Evolutionary conservation across 2,888 invertebrate species (phyloP).

Genomic region (Athripsodes cinereus): DNA sequence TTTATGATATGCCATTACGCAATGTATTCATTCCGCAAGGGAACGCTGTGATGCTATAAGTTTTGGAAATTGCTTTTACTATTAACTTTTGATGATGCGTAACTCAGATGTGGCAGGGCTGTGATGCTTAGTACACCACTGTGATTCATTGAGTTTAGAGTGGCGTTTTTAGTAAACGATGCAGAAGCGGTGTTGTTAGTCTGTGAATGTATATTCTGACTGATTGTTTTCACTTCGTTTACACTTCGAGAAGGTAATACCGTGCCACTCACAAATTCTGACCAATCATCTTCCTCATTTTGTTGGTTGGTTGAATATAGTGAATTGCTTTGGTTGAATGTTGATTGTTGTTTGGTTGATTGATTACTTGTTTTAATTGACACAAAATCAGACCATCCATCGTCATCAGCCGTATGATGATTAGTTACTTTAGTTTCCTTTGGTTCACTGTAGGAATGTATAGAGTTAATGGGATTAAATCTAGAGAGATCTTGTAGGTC

Average conservation of each 20-base stretch:
- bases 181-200: conserved; percentile 7
- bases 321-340: conserved; percentile 33
- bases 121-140: conserved; percentile 16
- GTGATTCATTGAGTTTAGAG: not conserved
- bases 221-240: conserved; percentile 26
- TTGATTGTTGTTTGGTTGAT: conserved; percentile 14
- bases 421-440: conserved; percentile 17
- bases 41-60: conserved; percentile 43
- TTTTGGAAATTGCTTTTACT: conserved; percentile 48
- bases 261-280: conserved; percentile 47
- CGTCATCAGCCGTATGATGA: conserved; percentile 41
- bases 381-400: conserved; percentile 58
- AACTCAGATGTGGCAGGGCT: conserved; percentile 44
- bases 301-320: conserved; percentile 29
- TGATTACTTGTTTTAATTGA: conserved; percentile 42
- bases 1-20: conserved; percentile 14
- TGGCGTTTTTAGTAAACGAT: conserved; percentile 12
- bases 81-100: conserved; percentile 44
- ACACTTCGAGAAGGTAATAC: conserved; percentile 27
- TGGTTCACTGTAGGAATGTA: conserved; percentile 38
- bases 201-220: conserved; percentile 26
- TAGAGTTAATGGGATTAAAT: conserved; percentile 47
- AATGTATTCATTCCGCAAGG: conserved; percentile 28
- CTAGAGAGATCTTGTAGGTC: conserved; percentile 46
- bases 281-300: conserved; percentile 44